Evolutionary conservation across 2,888 invertebrate genomes (phyloP).

Genomic region (Lissonota sp.): DNA sequence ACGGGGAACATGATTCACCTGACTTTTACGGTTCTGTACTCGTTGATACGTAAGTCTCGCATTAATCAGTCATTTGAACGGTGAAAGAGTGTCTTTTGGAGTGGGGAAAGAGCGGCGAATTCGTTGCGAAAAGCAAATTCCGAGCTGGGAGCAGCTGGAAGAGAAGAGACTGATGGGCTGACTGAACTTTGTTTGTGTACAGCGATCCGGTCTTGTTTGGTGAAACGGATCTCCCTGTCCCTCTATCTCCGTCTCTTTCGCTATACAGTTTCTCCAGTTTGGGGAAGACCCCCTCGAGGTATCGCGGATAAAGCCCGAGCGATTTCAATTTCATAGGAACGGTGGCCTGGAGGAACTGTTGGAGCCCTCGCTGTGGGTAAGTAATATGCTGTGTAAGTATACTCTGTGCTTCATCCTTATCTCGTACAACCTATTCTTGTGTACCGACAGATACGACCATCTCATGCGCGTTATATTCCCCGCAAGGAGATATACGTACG

Average conservation of each 20-base stretch:
- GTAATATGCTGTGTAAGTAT: conserved; percentile 54
- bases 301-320: conserved; percentile 25
- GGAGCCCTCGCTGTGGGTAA: conserved; percentile 30
- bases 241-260: conserved; percentile 10
- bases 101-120: not conserved
- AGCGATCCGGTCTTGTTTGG: conserved; percentile 37
- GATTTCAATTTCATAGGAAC: conserved; percentile 57
- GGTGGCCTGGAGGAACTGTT: conserved; percentile 30
- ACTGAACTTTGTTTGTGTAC: conserved; percentile 37
- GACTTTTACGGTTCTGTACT: not conserved
- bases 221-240: conserved; percentile 25
- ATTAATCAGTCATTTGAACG: conserved; percentile 43
- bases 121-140: conserved; percentile 34
- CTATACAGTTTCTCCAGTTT: conserved; percentile 9
- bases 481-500: not conserved
- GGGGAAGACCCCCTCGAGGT: conserved; percentile 37
- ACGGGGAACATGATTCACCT: conserved; percentile 32
- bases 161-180: not conserved
- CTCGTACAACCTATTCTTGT: conserved; percentile 34
- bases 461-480: conserved; percentile 15
- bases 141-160: not conserved
- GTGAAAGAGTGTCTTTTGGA: conserved; percentile 12
- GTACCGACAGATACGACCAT: conserved; percentile 28
- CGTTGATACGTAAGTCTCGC: conserved; percentile 32
- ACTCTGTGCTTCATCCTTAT: conserved; percentile 44